Percentiles rank a stretch among this genome's conserved stretches.
These are phyloP conservation scores for Acropternis orthonyx DNA, from an alignment of 2,797 vertebrate genomes.

Conservation along the genomic window DNA sequence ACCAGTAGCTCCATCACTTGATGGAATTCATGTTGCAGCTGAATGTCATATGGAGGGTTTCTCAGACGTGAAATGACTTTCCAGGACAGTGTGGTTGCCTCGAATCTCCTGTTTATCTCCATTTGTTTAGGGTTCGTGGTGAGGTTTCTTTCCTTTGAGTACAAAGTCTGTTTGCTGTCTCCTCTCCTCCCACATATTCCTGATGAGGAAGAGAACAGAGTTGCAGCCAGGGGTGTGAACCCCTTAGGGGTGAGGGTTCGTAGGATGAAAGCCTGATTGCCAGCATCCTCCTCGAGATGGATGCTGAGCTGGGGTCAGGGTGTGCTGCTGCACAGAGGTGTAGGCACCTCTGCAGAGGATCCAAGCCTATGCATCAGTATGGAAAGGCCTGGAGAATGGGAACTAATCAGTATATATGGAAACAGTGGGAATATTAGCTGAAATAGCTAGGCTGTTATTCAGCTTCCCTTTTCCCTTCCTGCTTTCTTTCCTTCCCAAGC, in stretches of 20 bases:
- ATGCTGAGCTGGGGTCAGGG: not conserved
- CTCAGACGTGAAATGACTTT: not conserved
- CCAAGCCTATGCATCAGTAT: not conserved
- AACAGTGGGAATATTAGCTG: conserved; percentile 57
- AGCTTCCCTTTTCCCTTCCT: conserved; percentile 53
- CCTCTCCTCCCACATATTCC: not conserved
- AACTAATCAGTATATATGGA: conserved; percentile 35
- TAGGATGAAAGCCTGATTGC: not conserved
- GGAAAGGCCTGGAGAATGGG: conserved; percentile 28
- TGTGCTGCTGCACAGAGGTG: not conserved
- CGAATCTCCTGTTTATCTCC: not conserved
- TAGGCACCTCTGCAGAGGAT: not conserved
- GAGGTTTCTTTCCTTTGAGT: not conserved
- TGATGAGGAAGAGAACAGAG: not conserved
- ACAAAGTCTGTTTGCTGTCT: not conserved
- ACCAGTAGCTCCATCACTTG: not conserved
- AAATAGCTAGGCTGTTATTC: conserved; percentile 46
- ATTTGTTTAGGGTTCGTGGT: rapidly evolving
- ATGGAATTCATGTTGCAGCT: not conserved
- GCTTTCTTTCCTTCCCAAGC: conserved; percentile 24
- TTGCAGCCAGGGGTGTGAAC: rapidly evolving
- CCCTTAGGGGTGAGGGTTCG: not conserved
- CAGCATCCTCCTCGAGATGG: not conserved
- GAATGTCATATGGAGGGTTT: not conserved
- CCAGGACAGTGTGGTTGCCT: not conserved